Evolutionary conservation across 1,140 invertebrate genomes (phyloP).

Genomic region (Episyrphus balteatus): DNA sequence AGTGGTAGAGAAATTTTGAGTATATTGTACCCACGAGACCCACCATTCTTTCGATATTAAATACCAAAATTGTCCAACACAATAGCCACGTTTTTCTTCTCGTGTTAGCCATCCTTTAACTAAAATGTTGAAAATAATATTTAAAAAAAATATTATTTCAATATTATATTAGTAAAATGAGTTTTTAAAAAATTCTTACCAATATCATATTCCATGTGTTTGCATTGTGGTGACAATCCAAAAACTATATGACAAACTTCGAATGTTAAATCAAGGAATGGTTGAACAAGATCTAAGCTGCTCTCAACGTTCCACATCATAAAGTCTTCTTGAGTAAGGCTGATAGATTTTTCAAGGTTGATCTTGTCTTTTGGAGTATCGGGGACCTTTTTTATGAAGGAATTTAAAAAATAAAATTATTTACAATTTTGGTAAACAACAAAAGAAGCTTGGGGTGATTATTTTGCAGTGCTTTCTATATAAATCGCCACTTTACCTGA

Average conservation of each 20-base stretch:
- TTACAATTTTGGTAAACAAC: too few species aligned
- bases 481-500: too few species aligned
- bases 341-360: constrained; percentile 2
- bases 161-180: not conserved
- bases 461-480: too few species aligned
- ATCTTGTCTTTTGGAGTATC: not conserved
- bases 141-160: not conserved
- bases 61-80: constrained; percentile 78
- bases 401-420: too few species aligned
- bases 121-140: constrained; percentile 16
- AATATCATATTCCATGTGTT: constrained; percentile 69
- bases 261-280: constrained; percentile 66
- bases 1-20: constrained; percentile 36
- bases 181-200: constrained; percentile 30
- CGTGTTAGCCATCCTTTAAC: constrained; percentile 68
- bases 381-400: not conserved
- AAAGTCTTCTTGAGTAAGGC: constrained; percentile 60
- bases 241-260: constrained; percentile 84
- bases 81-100: constrained; percentile 58
- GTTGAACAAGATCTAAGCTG: constrained; percentile 52
- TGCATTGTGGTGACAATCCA: constrained; percentile 65
- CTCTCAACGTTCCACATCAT: constrained; percentile 69
- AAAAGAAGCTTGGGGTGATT: too few species aligned
- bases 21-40: constrained; percentile 64
- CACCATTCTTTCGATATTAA: constrained; percentile 75